These are phyloP conservation scores for Parazoanthus swiftii DNA, from an alignment of 92 coral and sea anemone species.

Conservation along the genomic window DNA sequence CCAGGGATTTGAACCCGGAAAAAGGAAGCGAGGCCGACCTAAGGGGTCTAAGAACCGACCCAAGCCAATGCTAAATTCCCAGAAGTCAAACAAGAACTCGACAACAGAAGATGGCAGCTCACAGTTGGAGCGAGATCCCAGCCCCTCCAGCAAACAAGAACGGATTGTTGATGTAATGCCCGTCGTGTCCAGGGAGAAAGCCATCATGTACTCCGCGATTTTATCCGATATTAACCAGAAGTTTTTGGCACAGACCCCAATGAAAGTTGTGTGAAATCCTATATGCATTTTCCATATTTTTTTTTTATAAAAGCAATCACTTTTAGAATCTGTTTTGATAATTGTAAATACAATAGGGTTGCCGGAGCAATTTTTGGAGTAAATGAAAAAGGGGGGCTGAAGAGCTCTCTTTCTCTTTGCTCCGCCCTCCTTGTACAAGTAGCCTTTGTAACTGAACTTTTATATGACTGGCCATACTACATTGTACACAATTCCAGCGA, in stretches of 20 bases:
- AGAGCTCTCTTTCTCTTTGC: too few relatives aligned
- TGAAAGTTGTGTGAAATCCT: conserved; percentile 66
- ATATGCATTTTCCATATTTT: not conserved
- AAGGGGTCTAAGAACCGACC: conserved; percentile 98
- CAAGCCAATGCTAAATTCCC: conserved; percentile 63
- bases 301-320: too few relatives aligned
- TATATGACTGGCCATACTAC: too few relatives aligned
- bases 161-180: conserved; percentile 69
- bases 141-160: conserved; percentile 56
- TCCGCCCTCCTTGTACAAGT: too few relatives aligned
- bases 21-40: conserved; percentile 93
- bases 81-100: conserved; percentile 45
- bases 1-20: conserved; percentile 64
- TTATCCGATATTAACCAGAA: conserved; percentile 90
- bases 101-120: conserved; percentile 36
- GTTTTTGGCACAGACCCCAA: conserved; percentile 85
- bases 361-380: too few relatives aligned
- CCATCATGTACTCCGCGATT: conserved; percentile 79
- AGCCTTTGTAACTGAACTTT: too few relatives aligned
- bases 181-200: conserved; percentile 84
- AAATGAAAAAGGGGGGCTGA: too few relatives aligned
- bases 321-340: too few relatives aligned
- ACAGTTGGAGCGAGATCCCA: conserved; percentile 55
- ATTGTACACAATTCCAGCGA: too few relatives aligned
- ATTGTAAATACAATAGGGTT: too few relatives aligned